These are phyloP conservation scores for Palloptera scutellata DNA, from an alignment of 2,888 invertebrate genomes.

Conservation along the genomic window DNA sequence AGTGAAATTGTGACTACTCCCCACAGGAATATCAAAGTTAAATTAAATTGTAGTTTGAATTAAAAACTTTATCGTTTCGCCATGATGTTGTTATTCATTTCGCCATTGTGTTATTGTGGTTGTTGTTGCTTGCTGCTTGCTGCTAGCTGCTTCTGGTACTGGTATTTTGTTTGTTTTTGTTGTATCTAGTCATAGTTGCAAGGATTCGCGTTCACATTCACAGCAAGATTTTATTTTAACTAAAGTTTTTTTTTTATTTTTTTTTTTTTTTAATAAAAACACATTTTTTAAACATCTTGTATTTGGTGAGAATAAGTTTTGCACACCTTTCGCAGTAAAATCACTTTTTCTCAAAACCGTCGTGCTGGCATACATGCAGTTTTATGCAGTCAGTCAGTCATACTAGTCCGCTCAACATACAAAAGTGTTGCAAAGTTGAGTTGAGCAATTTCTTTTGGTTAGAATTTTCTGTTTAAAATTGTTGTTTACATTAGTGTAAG, in stretches of 20 bases:
- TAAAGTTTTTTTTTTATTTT: constrained; percentile 23
- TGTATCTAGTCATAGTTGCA: constrained; percentile 12
- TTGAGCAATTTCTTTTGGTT: too few relatives aligned
- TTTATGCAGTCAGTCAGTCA: too few relatives aligned
- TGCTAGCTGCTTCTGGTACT: constrained; percentile 7
- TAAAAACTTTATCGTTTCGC: constrained; percentile 56
- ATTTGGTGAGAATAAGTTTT: too few relatives aligned
- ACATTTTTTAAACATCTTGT: too few relatives aligned
- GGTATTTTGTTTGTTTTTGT: constrained; percentile 10
- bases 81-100: constrained; percentile 19
- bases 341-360: too few relatives aligned
- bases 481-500: too few relatives aligned
- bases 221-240: constrained; percentile 11
- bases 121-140: constrained; percentile 1
- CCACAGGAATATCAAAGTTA: constrained; percentile 60
- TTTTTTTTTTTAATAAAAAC: too few relatives aligned
- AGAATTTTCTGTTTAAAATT: too few relatives aligned
- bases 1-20: constrained; percentile 30
- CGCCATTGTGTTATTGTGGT: constrained; percentile 13
- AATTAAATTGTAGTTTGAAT: constrained; percentile 64
- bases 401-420: too few relatives aligned
- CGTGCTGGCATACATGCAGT: too few relatives aligned
- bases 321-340: too few relatives aligned
- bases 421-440: too few relatives aligned
- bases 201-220: background rate